These are phyloP conservation scores for Cliona cf. orientalis DNA, from an alignment of 37 sponge, comb jelly and placozoan genomes.

Conservation along the genomic window DNA sequence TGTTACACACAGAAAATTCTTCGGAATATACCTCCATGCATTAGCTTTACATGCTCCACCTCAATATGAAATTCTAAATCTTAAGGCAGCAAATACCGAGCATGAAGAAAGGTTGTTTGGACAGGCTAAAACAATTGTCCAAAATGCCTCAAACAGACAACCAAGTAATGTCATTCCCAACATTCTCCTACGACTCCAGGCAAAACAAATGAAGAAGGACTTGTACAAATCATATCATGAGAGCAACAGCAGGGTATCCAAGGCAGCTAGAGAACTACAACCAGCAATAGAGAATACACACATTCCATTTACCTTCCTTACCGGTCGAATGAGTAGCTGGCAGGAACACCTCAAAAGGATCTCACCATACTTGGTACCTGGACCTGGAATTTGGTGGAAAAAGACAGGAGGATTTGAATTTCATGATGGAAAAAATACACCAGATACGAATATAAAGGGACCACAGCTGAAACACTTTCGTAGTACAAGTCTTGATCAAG, in stretches of 20 bases:
- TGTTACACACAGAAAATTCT: constrained; percentile 12
- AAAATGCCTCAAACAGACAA: constrained; percentile 1
- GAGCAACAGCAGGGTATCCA: neutral
- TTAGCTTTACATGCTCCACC: constrained; percentile 5
- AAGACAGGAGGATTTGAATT: constrained; percentile 5
- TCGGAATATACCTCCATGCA: constrained; percentile 21
- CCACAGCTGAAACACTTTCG: constrained; percentile 4
- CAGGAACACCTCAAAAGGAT: constrained; percentile 7
- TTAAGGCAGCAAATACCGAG: constrained; percentile 14
- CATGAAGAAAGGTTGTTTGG: constrained; percentile 28
- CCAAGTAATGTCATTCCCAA: constrained; percentile 10
- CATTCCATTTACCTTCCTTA: neutral
- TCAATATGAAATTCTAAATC: constrained; percentile 7
- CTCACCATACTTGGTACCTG: neutral
- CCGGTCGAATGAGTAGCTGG: neutral
- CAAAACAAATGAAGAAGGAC: constrained; percentile 2
- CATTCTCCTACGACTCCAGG: constrained; percentile 25
- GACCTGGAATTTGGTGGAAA: constrained; percentile 10
- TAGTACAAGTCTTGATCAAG: neutral
- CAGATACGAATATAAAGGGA: neutral
- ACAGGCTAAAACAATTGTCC: constrained; percentile 16
- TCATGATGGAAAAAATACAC: neutral
- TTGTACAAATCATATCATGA: neutral
- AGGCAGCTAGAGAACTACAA: neutral
- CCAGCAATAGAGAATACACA: neutral